Conservation (phyloP, 2,113 vertebrate genomes). For the Cranoglanis bouderius region DNA sequence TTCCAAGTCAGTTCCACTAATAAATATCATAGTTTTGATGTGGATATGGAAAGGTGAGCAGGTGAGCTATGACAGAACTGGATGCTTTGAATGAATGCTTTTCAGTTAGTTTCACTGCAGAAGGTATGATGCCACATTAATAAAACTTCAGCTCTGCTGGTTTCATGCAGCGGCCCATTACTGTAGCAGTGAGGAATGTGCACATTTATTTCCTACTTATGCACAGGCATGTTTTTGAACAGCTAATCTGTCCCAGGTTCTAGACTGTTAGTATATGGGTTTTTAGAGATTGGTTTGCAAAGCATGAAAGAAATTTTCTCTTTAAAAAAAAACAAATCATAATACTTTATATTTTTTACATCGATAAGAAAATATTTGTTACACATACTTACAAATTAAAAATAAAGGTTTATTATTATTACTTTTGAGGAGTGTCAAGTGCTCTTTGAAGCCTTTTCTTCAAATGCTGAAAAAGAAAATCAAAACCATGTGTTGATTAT, state of each 20-base stretch:
- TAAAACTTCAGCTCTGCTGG: slow-evolving; percentile 9
- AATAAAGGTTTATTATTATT: not conserved
- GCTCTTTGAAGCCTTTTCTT: not conserved
- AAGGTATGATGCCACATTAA: not conserved
- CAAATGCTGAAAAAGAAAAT: slow-evolving; percentile 27
- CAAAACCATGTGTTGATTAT: slow-evolving; percentile 25
- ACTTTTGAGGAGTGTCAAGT: not conserved
- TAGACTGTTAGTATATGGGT: not conserved
- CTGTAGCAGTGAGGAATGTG: slow-evolving; percentile 36
- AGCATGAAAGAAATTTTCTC: not conserved
- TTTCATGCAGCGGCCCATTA: slow-evolving; percentile 17
- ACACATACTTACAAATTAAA: not conserved
- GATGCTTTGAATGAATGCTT: not conserved
- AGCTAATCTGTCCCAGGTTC: slow-evolving; percentile 22
- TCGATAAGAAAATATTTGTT: not conserved
- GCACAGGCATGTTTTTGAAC: slow-evolving; percentile 24
- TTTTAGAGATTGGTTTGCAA: not conserved
- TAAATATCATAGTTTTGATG: not conserved
- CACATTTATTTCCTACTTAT: slow-evolving; percentile 22
- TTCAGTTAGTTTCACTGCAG: slow-evolving; percentile 13
- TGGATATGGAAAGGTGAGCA: not conserved
- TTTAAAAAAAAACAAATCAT: not conserved
- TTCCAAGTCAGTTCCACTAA: not conserved
- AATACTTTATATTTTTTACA: not conserved
- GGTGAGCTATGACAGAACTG: not conserved